Conservation (phyloP, 2,797 vertebrate genomes). For the Sebastes nivosus region DNA sequence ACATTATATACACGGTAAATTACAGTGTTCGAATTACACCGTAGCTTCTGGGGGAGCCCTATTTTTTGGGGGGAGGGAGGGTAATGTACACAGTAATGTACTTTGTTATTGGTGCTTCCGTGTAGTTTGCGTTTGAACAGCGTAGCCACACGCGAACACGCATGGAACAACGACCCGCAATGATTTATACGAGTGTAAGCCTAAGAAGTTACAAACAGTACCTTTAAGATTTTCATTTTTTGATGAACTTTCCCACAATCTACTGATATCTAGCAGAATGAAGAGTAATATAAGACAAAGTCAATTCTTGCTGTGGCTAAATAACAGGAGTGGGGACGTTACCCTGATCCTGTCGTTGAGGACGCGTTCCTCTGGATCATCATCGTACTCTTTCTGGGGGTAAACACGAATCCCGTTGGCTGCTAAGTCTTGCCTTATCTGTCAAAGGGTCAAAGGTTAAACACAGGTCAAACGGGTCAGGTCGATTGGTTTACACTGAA, state of each 20-base stretch:
- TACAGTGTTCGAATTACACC: too few species aligned
- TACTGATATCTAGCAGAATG: neutral
- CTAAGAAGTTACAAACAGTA: too few species aligned
- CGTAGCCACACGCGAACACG: too few species aligned
- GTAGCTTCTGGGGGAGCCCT: too few species aligned
- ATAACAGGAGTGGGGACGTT: neutral
- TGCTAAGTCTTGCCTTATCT: constrained; percentile 93
- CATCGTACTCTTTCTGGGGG: constrained; percentile 91
- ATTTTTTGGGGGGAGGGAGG: too few species aligned
- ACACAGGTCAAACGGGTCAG: neutral
- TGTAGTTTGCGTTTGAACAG: too few species aligned
- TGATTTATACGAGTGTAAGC: too few species aligned
- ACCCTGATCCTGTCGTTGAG: constrained; percentile 93
- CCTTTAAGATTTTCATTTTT: neutral
- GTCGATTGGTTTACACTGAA: neutral
- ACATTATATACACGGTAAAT: too few species aligned
- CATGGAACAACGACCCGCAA: too few species aligned
- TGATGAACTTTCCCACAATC: neutral
- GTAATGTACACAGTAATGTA: too few species aligned
- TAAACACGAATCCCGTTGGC: constrained; percentile 89
- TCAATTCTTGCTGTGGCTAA: neutral
- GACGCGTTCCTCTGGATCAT: constrained; percentile 86
- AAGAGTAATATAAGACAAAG: neutral
- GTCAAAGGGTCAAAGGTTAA: constrained; percentile 25
- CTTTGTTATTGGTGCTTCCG: too few species aligned